Evolutionary conservation across 2,113 vertebrate species (phyloP).

Genomic region (Hystrix brachyura): DNA sequence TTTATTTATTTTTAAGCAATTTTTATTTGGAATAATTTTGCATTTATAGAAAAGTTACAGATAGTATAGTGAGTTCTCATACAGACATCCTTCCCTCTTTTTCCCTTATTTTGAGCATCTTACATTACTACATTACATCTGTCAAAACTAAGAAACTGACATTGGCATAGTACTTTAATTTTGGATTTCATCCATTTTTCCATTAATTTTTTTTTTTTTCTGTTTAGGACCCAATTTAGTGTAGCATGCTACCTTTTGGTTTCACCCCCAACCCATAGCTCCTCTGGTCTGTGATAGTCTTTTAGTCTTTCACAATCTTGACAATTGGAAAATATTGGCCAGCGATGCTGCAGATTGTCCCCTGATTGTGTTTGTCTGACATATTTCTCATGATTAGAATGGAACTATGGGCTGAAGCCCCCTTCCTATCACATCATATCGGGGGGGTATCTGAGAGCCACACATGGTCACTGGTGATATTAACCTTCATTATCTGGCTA

Average conservation of each 20-base stretch:
- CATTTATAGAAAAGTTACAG: neutral
- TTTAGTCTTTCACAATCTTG: neutral
- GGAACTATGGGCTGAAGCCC: neutral
- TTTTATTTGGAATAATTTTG: constrained; percentile 38
- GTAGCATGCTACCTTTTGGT: neutral
- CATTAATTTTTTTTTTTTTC: neutral
- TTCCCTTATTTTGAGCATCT: neutral
- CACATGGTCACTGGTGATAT: neutral
- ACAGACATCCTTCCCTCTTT: neutral
- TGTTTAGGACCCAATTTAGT: neutral
- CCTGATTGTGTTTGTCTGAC: neutral
- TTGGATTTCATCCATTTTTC: neutral
- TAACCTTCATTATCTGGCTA: neutral
- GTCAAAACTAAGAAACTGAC: neutral
- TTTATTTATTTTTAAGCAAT: neutral
- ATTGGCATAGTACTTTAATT: neutral
- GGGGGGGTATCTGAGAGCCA: neutral
- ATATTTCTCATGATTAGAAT: constrained; percentile 17
- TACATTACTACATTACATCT: neutral
- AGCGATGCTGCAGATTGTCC: neutral
- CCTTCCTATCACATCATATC: neutral
- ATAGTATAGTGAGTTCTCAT: neutral
- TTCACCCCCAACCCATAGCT: neutral
- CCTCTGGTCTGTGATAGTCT: neutral
- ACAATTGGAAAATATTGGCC: neutral